Percentiles rank a stretch among this genome's conserved stretches.
Conservation (phyloP, 1,140 invertebrate species). For the Hermetia illucens region DNA sequence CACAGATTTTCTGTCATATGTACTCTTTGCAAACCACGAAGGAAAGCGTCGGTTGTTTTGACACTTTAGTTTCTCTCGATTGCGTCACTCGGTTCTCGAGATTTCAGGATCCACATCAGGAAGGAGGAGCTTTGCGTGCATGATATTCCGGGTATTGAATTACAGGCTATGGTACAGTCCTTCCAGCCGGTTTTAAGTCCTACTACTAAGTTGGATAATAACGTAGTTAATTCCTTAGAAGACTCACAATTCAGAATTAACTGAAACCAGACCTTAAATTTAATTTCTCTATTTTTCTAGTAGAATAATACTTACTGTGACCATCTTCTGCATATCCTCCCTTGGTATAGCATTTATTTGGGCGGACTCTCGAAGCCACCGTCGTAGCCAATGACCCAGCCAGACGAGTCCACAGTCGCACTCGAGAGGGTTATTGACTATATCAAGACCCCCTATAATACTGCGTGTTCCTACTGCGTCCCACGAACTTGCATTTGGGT, state of each 20-base stretch:
- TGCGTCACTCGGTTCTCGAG: no score
- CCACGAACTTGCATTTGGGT: constrained; percentile 69
- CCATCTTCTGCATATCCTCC: constrained; percentile 28
- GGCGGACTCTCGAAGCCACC: constrained; percentile 62
- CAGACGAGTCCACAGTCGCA: constrained; percentile 81
- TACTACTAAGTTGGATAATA: neutral
- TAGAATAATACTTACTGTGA: constrained; percentile 18
- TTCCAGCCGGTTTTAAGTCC: neutral
- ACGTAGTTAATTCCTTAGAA: neutral
- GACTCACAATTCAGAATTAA: neutral
- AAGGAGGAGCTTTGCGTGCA: no score
- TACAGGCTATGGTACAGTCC: neutral
- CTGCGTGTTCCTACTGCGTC: constrained; percentile 57
- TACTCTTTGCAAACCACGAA: no score
- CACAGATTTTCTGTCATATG: no score
- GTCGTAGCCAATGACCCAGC: constrained; percentile 73
- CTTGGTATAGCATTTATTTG: constrained; percentile 34
- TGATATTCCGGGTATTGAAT: no score
- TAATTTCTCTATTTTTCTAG: neutral
- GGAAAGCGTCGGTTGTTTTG: no score
- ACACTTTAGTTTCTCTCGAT: no score
- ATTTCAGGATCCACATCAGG: no score
- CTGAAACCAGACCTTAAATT: neutral
- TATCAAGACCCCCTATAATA: constrained; percentile 59
- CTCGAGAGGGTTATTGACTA: constrained; percentile 67